Conservation (phyloP, 2,888 invertebrate species). For the Cryptocephalus moraei region DNA sequence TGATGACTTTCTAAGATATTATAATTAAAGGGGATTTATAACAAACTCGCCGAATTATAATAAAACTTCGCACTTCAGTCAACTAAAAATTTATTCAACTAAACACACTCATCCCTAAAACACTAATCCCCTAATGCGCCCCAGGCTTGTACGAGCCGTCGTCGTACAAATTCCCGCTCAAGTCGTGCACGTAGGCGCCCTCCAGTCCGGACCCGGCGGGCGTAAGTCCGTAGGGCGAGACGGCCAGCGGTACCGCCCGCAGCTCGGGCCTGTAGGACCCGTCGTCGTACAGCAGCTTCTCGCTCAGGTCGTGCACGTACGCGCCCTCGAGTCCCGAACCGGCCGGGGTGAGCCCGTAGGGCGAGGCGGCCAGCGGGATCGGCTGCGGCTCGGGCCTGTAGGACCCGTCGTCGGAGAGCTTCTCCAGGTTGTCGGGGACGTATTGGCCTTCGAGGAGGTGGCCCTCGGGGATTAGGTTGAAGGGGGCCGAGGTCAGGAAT, state of each 20-base stretch:
- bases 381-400: slow-evolving; percentile 22
- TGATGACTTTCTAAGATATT: no score
- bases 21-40: no score
- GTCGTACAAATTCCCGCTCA: slow-evolving; percentile 24
- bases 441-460: slow-evolving; percentile 24
- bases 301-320: slow-evolving; percentile 24
- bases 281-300: slow-evolving; percentile 27
- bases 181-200: slow-evolving; percentile 25
- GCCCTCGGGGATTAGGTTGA: slow-evolving; percentile 10
- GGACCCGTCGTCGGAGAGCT: slow-evolving; percentile 27
- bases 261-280: slow-evolving; percentile 26
- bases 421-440: slow-evolving; percentile 22
- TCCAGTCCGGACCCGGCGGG: slow-evolving; percentile 23
- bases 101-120: slow-evolving; percentile 4
- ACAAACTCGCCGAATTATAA: neutral
- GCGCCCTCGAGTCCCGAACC: slow-evolving; percentile 25
- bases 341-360: slow-evolving; percentile 19
- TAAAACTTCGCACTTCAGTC: neutral
- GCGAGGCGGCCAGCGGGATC: slow-evolving; percentile 16
- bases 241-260: slow-evolving; percentile 16
- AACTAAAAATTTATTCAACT: slow-evolving; percentile 6
- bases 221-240: slow-evolving; percentile 22
- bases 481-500: no score
- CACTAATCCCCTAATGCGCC: slow-evolving; percentile 11
- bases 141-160: slow-evolving; percentile 28